Evolutionary conservation across 1,140 invertebrate genomes (phyloP), one percentile per base, ranked within the genome.

Genomic region (Spodoptera litura): DNA sequence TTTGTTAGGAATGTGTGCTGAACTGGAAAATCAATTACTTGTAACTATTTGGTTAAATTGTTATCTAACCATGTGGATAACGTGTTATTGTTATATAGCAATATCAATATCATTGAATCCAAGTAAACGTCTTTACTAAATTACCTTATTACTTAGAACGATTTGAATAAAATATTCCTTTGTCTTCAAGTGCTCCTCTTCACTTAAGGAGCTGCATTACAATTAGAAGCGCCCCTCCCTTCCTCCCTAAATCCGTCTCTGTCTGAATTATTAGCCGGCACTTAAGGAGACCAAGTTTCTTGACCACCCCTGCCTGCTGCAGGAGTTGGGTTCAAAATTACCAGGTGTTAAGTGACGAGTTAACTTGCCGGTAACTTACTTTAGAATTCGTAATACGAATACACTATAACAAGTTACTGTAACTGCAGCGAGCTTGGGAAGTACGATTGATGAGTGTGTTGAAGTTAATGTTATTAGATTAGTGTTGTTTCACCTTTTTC

Each of bases 321-420:
- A 52, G 44, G 11, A 70, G 66, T 70, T 70, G 8, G 13, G 12
- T 12, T 53, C 9, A 53, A 70, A 51, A 70, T 70, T 31, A 31
- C 64, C 64, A 52, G 64, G 64, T 53, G 64, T 52, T 53, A 27
- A 68, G 64, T 68, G 49, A 53, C 49, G 4, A 70, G 66, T 31
- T 66, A 70, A 52, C 66, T 70, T 70, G 62, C n/a, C 5, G 62
- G 52, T 25, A 52, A 70, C 20, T 53, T 70, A 70, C 15, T 70
- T 70, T 53, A 70, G 66, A 9, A 70, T 31, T 55, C 10, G 49
- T 20, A 70, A 13, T 53, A 52, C 44, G 8, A 53, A 53, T 27
- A 13, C 12, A 25, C 20, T 49, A 35, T 62, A n/a, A 25, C 13
- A 38, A 35, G 31, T 8, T 12, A 38, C 59, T 38, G 15, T 56